phyloP scores from a whole-genome alignment of 37 sponge, comb jelly and placozoan genomes.

The Ephydatia muelleri region DNA sequence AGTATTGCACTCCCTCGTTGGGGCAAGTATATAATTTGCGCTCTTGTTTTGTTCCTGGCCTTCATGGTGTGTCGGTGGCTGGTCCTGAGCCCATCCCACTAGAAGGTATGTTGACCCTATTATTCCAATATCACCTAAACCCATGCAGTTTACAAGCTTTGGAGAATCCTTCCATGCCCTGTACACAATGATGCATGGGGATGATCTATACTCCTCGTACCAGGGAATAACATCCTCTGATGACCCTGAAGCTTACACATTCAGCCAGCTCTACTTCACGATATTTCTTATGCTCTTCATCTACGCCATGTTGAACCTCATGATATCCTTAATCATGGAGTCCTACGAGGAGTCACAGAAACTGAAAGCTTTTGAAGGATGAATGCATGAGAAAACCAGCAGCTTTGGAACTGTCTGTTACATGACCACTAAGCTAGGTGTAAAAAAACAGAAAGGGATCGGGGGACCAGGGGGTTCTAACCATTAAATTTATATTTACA shows the following conservation, averaged over 20 bases:
- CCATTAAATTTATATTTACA: too few relatives aligned
- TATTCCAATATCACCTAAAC: background rate
- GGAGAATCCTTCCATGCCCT: background rate
- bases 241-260: conserved; percentile 28
- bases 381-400: too few relatives aligned
- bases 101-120: conserved; percentile 6
- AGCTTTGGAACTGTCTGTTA: too few relatives aligned
- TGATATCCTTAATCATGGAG: conserved; percentile 44
- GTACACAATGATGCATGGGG: conserved; percentile 36
- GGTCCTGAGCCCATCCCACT: conserved; percentile 47
- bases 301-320: conserved; percentile 54
- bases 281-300: conserved; percentile 50
- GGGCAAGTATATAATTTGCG: conserved; percentile 50
- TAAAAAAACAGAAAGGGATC: too few relatives aligned
- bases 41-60: conserved; percentile 46
- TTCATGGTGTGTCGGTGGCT: conserved; percentile 49
- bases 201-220: conserved; percentile 43
- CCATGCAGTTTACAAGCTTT: background rate
- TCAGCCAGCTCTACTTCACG: conserved; percentile 46
- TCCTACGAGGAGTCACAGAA: conserved; percentile 45
- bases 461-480: too few relatives aligned
- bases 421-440: too few relatives aligned
- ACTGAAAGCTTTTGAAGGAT: too few relatives aligned
- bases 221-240: background rate
- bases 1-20: conserved; percentile 43